Evolutionary conservation across 2,113 vertebrate genomes (phyloP), one percentile per base, ranked within the genome.

Genomic region (Crocuta crocuta): DNA sequence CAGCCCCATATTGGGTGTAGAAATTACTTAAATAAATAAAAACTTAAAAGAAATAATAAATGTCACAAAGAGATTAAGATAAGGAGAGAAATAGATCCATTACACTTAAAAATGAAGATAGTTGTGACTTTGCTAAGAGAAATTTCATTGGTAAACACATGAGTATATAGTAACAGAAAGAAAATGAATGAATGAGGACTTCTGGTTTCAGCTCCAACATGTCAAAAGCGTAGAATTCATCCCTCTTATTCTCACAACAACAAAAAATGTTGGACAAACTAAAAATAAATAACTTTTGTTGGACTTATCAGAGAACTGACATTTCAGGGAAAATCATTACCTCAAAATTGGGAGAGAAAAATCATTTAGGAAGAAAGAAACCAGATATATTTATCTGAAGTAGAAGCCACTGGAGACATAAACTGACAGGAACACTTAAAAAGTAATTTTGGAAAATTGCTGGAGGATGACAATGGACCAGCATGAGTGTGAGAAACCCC

Each of bases 121-220:
- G 39, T 65, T 89, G 10, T 81, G n/a, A 70, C 39, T 92, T 94
- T 35, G 10, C 28, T 89, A 82, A 95, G 79, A 86, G 43, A 86
- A 78, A 55, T 63, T 78, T 74, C 45, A 65, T 12, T 58, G 10
- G 58, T 76, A 31, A 55, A n/a, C 31, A 88, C 83, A 31, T 24
- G 33, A 83, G 68, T 65, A 83, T n/a, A 71, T 0, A 45, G 23
- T 48, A 79, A 19, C 10, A 84, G n/a, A 12, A 43, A 68, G 58
- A 81, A 53, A 79, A 33, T 17, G 16, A 90, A 91, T 71, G 43
- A 71, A 79, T 79, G 39, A 76, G 21, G 45, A 50, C 12, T 74
- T 84, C 23, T 87, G 70, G 35, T 68, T 92, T 74, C 10, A 89
- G 45, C 9, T 19, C 33, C 68, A 43, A 70, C 2, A 9, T 76